Evolutionary conservation across 2,797 vertebrate species (phyloP).

Genomic region (Pyrrhura leucotis): DNA sequence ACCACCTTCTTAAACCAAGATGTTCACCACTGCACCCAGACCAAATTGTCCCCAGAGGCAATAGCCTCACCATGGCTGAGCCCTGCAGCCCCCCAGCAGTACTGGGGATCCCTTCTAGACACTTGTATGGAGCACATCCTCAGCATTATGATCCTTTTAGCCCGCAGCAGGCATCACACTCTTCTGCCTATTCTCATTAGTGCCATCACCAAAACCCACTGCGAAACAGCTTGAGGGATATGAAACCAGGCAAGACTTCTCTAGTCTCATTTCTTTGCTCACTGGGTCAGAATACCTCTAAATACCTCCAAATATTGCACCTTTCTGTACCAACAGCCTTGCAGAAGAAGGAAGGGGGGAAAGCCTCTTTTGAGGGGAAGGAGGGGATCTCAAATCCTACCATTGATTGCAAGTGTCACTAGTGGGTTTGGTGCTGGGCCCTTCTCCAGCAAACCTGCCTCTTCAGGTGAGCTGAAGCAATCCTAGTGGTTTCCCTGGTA

Average conservation of each 20-base stretch:
- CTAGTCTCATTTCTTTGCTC: background rate
- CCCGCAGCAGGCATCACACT: background rate
- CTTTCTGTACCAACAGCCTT: background rate
- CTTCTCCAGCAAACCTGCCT: background rate
- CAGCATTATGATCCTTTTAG: rapidly evolving
- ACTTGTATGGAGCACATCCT: background rate
- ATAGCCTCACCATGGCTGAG: background rate
- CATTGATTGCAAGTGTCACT: background rate
- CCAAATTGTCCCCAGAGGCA: background rate
- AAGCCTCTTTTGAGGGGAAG: background rate
- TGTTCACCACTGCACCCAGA: background rate
- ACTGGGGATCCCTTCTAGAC: background rate
- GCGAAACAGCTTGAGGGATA: background rate
- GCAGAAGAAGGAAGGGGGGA: background rate
- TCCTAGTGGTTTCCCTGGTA: background rate
- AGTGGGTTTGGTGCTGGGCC: background rate
- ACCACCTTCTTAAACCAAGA: background rate
- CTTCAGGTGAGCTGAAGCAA: background rate
- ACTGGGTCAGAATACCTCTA: background rate
- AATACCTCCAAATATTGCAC: conserved; percentile 29
- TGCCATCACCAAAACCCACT: background rate
- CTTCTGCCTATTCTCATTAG: background rate
- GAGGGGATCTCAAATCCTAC: background rate
- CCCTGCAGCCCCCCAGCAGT: background rate
- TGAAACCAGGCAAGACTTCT: background rate